A percentile compares a stretch with the other conserved stretches of the same genome.
Conservation (phyloP, 2,797 vertebrate species). For the Leuciscus waleckii region DNA sequence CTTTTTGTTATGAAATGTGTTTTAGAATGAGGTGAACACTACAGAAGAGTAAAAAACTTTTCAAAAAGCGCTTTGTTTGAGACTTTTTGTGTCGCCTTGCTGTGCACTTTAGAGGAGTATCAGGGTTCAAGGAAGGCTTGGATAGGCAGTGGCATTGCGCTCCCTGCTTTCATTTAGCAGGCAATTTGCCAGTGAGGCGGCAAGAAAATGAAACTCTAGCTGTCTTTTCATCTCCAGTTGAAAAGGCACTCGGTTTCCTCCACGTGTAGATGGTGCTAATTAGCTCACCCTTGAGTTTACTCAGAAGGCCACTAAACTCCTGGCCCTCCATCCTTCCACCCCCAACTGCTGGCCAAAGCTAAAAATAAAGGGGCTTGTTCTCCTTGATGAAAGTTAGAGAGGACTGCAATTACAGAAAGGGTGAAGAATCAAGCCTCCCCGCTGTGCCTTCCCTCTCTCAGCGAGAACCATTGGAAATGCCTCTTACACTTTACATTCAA, state of each 20-base stretch:
- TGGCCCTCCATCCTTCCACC: conserved; percentile 67
- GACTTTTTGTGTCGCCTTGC: conserved; percentile 50
- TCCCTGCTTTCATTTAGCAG: conserved; percentile 64
- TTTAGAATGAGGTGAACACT: conserved; percentile 39
- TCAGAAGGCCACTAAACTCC: conserved; percentile 70
- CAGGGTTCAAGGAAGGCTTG: conserved; percentile 60
- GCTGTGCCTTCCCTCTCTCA: background rate
- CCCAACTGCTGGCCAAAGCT: conserved; percentile 55
- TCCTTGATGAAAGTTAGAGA: conserved; percentile 53
- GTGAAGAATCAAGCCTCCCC: conserved; percentile 24
- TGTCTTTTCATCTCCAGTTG: conserved; percentile 73
- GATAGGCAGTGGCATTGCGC: conserved; percentile 51
- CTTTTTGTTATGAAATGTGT: conserved; percentile 46
- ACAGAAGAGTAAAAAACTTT: conserved; percentile 55
- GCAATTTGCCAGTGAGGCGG: conserved; percentile 61
- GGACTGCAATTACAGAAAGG: conserved; percentile 39
- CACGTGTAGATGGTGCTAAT: conserved; percentile 76
- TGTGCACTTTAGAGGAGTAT: conserved; percentile 63
- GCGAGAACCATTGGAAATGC: conserved; percentile 4
- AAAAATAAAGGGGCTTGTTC: conserved; percentile 55
- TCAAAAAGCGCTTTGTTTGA: conserved; percentile 53
- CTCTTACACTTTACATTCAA: background rate
- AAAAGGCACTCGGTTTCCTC: conserved; percentile 70
- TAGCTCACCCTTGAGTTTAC: conserved; percentile 75
- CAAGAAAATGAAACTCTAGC: conserved; percentile 62